Conservation (phyloP, 2,888 invertebrate species). For the Dyspetes luteomarginatus region DNA sequence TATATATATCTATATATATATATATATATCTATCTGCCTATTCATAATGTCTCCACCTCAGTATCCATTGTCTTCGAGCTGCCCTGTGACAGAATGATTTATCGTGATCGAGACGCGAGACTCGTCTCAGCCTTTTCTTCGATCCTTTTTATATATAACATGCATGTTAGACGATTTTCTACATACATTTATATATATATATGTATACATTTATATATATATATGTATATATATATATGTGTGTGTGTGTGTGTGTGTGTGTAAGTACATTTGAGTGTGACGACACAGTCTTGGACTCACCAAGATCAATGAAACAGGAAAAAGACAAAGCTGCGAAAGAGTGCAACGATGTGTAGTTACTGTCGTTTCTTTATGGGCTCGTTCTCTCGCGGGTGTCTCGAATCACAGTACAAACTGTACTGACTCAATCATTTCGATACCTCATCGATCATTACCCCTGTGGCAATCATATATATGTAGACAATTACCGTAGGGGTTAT, state of each 20-base stretch:
- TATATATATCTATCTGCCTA: conserved; percentile 31
- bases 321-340: background rate
- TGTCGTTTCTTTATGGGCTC: no score
- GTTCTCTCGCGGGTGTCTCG: no score
- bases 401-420: no score
- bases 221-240: background rate
- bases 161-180: background rate
- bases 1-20: conserved; percentile 30
- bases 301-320: background rate
- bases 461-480: no score
- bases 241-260: background rate
- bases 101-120: conserved; percentile 56
- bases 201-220: no score
- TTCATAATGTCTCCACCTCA: conserved; percentile 63
- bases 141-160: conserved; percentile 1
- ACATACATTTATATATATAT: no score
- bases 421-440: no score
- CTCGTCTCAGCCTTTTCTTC: conserved; percentile 53
- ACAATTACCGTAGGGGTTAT: no score
- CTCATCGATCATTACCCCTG: no score
- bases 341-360: no score
- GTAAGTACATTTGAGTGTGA: background rate
- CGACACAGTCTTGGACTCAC: background rate
- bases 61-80: conserved; percentile 56
- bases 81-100: conserved; percentile 58